Evolutionary conservation across 2,797 vertebrate species (phyloP), one percentile per base, ranked within the genome.

Genomic region (Chelmon rostratus): DNA sequence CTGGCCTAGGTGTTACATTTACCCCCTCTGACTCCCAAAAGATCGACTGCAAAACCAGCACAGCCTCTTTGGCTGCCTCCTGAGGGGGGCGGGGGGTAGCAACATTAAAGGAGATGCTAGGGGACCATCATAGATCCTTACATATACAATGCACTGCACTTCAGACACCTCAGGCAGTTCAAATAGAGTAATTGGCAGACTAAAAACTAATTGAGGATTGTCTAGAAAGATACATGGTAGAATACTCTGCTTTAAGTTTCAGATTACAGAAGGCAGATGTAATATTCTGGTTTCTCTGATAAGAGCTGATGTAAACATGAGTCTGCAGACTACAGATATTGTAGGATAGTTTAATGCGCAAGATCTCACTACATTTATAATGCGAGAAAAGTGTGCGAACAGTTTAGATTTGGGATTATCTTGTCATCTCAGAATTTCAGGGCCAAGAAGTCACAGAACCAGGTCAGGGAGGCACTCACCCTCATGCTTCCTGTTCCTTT

Each of bases 11-110:
- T 89, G 95, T 98, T 91, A 92, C 95, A 63, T 97, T 96, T 86
- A 82, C 77, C 65, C 93, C 94, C 70, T 96, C 91, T 82, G 97
- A 98, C 94, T 94, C 95, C 89, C 67, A 89, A 95, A 97, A 96
- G 92, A 96, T 98, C 95, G 97, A 98, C 95, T 98, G 97, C 95
- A 97, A 97, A 96, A 90, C 95, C 91, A 98, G 97, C 94, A 91
- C 97, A 92, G 92, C 94, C 70, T 86, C 91, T 92, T 91, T 98
- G 88, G 93, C 96, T 85, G 95, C 96, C 81, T 97, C 95, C 68
- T 98, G 95, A 95, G 75, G 50, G 58, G 80, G 37, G 5, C 31
- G 63, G 68, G 6, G 40, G 52, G 9, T 53, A 65, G 66, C 28
- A 58, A 42, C 64, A 19, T 23, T 33, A 81, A 88, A 78, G 74